Evolutionary conservation across 2,797 vertebrate species (phyloP), one percentile per base, ranked within the genome.

Genomic region (Novumbra hubbsi): DNA sequence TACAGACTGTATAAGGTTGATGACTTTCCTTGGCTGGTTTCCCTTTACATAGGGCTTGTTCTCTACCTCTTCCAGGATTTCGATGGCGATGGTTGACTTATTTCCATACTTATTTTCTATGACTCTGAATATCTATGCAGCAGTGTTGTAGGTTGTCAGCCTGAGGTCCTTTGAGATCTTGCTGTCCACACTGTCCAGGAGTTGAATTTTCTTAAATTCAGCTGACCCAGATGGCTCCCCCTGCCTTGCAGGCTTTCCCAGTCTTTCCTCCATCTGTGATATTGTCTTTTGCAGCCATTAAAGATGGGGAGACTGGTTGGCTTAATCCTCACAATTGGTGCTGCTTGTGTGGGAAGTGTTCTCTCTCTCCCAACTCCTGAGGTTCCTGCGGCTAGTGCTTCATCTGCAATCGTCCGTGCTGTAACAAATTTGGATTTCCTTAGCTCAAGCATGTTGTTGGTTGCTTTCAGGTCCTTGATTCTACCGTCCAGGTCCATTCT

Each of bases 1-100:
- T 0, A 78, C 63, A 2, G 19, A 4, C 15, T 81, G 71, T 2
- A 81, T 78, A 0, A 81, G 7, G 4, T 78, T 65, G 0, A 74
- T 66, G 0, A 81, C 50, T 11, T 71, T 76, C 5, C 77, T 66
- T 6, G 57, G 69, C 14, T 81, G 72, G 7, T 70, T 28, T 27
- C 21, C 21, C 11, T 5, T 81, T 0, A 81, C 27, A 50, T 11
- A 4, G 0, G 71, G 65, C 0, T 78, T 67, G 2, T 9, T 76
- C 27, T 84, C 70, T 0, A 84, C 12, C 1, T 81, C 78, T 5
- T 78, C 76, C 1, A 84, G 4, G 0, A 81, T 80, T 5, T 81
- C 68, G 0, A 79, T 6, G 0, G 55, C 28, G 2, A 78, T 73
- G 0, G 75, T 21, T 0, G 73, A 32, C 16, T 78, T 73, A 27